Conservation (phyloP, 2,797 vertebrate genomes). For the Sciurus carolinensis region DNA sequence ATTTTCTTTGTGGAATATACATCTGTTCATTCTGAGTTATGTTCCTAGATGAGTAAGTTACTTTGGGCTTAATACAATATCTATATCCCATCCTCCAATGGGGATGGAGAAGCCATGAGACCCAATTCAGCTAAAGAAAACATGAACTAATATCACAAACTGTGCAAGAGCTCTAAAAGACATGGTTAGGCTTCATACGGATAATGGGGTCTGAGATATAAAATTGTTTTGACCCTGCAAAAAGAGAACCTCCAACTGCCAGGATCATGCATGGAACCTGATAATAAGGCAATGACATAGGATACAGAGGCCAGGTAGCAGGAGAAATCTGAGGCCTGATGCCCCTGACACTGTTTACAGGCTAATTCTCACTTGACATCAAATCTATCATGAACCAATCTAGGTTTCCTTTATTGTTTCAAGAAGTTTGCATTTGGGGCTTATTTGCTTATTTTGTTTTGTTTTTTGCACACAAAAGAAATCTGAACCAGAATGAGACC, state of each 20-base stretch:
- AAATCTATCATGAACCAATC: background rate
- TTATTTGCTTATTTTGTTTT: background rate
- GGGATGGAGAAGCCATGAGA: background rate
- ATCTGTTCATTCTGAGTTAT: background rate
- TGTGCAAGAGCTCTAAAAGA: background rate
- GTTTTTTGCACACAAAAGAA: conserved; percentile 10
- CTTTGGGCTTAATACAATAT: background rate
- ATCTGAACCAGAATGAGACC: background rate
- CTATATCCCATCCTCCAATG: background rate
- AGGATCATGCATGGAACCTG: background rate
- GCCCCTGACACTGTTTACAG: background rate
- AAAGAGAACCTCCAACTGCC: too few species aligned
- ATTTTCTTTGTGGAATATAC: background rate
- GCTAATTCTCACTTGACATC: background rate
- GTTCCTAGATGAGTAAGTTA: background rate
- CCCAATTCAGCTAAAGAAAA: background rate
- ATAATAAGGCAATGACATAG: background rate
- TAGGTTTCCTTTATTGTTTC: conserved; percentile 29
- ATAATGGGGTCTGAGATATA: background rate
- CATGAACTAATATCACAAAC: background rate
- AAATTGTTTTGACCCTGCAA: background rate
- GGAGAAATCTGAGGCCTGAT: background rate
- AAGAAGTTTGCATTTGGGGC: background rate
- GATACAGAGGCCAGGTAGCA: background rate
- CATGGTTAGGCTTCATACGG: background rate